These are phyloP conservation scores for Argyrosomus japonicus DNA, from an alignment of 2,113 vertebrate species.

Conservation along the genomic window DNA sequence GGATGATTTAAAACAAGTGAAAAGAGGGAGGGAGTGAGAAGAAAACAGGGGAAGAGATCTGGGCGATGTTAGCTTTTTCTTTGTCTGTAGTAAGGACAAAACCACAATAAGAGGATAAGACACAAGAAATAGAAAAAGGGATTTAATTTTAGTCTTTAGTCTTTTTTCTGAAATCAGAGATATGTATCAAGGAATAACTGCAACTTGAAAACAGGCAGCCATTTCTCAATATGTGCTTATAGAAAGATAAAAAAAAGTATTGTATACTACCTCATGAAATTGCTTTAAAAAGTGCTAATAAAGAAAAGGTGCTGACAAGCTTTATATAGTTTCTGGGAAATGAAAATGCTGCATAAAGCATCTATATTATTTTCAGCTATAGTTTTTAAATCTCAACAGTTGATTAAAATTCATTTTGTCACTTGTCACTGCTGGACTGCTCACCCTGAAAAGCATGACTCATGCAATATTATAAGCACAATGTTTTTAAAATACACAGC, in stretches of 20 bases:
- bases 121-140: neutral
- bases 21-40: conserved; percentile 34
- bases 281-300: conserved; percentile 20
- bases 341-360: conserved; percentile 10
- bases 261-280: conserved; percentile 12
- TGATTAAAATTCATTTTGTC: conserved; percentile 41
- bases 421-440: conserved; percentile 11
- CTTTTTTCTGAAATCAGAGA: conserved; percentile 17
- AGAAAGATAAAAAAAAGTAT: conserved; percentile 27
- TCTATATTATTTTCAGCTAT: conserved; percentile 13
- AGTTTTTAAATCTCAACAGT: neutral
- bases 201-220: conserved; percentile 25
- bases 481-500: conserved; percentile 41
- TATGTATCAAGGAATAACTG: neutral
- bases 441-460: conserved; percentile 43
- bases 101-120: conserved; percentile 24
- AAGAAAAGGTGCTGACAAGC: conserved; percentile 22
- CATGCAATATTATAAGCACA: conserved; percentile 22
- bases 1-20: conserved; percentile 58
- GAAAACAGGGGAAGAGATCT: conserved; percentile 20
- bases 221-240: conserved; percentile 44
- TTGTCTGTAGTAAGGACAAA: conserved; percentile 32
- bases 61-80: conserved; percentile 31
- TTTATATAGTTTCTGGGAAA: neutral
- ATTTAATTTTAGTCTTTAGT: neutral